phyloP scores from a whole-genome alignment of 2,797 vertebrate genomes.

The Cryptoblepharus egeriae region DNA sequence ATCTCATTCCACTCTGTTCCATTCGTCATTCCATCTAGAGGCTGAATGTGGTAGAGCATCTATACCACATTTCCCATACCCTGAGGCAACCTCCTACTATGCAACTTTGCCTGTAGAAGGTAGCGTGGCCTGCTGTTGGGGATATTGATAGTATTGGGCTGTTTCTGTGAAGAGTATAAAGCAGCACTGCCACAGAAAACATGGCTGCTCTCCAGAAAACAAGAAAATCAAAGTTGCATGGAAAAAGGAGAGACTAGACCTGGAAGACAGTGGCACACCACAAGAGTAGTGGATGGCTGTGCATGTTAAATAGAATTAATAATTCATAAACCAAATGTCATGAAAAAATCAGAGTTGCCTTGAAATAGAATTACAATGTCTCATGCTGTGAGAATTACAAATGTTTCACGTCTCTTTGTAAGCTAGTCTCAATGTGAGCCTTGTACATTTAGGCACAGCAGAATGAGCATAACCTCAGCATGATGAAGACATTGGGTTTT shows the following conservation, averaged over 20 bases:
- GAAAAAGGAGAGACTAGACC: not conserved
- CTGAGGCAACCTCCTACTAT: too few relatives aligned
- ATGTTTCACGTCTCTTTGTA: not conserved
- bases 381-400: too few relatives aligned
- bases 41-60: too few relatives aligned
- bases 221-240: conserved; percentile 36
- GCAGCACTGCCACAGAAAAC: conserved; percentile 35
- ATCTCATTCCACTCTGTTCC: too few relatives aligned
- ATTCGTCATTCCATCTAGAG: too few relatives aligned
- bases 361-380: conserved; percentile 3
- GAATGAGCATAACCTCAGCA: too few relatives aligned
- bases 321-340: conserved; percentile 2
- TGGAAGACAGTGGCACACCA: conserved; percentile 3
- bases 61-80: too few relatives aligned
- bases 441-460: not conserved
- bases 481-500: not conserved
- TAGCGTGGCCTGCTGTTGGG: too few relatives aligned
- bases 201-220: too few relatives aligned
- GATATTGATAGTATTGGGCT: too few relatives aligned
- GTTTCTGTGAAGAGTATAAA: conserved; percentile 38
- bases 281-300: conserved; percentile 2
- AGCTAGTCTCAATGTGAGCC: not conserved
- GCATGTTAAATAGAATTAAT: conserved; percentile 38
- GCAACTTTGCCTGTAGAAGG: too few relatives aligned
- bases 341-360: not conserved